Evolutionary conservation across 2,888 invertebrate species (phyloP), one percentile per base, ranked within the genome.

Genomic region (Melinaea menophilus): DNA sequence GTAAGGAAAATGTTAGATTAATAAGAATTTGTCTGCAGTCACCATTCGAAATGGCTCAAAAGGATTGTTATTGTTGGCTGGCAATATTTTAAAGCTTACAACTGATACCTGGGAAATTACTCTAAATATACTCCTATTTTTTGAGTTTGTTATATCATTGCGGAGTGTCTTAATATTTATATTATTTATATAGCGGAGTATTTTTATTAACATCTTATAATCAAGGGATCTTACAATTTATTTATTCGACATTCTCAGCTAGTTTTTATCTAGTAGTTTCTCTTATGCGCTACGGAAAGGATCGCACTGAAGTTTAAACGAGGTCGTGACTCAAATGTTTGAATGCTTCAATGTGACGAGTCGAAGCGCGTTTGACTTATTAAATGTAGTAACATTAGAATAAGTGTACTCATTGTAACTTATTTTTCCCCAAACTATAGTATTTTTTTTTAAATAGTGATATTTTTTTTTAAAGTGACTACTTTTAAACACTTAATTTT

Each of bases 281-380:
- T 46, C 46, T 46, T 12, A 46, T 46, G 46, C n/a, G 46, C 46
- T 46, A 46, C 9, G 46, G 46, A 46, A 46, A 46, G 46, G 46
- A 4, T 46, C 46, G 46, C 46, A n/a, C 46, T 2, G n/a, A 46
- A 46, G 46, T 46, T 46, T 46, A 46, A 46, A 46, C n/a, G 46
- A 46, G 46, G 46, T 4, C 46, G 46, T 46, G 46, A 46, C 46
- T 46, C 46, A 46, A 46, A 46, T 46, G 46, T n/a, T 46, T 46
- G 46, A 46, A 46, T 46, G 46, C 46, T 46, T 46, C n/a, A n/a
- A 46, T 46, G 46, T 46, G 46, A 46, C 4, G 46, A 46, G 46
- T 46, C 46, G 46, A 46, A 46, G n/a, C 46, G 46, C 9, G 46
- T 46, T 2, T 46, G n/a, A 46, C 46, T 46, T 46, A 46, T 12